phyloP scores from a whole-genome alignment of 2,113 vertebrate genomes.

The Amazona vittata region DNA sequence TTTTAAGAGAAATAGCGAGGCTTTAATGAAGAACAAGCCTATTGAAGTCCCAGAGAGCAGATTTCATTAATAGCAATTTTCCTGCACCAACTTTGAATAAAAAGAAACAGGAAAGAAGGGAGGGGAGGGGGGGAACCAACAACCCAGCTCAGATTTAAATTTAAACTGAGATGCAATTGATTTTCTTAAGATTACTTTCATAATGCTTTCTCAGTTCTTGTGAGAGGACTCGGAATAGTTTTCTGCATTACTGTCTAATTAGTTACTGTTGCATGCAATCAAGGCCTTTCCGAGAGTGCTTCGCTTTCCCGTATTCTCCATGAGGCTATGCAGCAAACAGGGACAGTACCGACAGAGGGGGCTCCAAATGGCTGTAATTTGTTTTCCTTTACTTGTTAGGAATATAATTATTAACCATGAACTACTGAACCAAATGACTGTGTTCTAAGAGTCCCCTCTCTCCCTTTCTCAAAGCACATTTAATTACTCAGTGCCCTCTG shows the following conservation, averaged over 20 bases:
- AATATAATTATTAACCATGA: slow-evolving; percentile 23
- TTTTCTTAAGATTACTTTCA: slow-evolving; percentile 28
- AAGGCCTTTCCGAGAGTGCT: neutral
- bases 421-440: neutral
- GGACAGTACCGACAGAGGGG: accelerated
- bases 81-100: slow-evolving; percentile 14
- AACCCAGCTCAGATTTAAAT: slow-evolving; percentile 4
- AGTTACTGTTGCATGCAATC: neutral
- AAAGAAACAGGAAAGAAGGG: neutral
- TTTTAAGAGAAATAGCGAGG: slow-evolving; percentile 35
- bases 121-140: neutral
- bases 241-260: slow-evolving; percentile 20
- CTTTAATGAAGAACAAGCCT: slow-evolving; percentile 49
- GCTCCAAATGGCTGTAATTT: neutral
- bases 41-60: slow-evolving; percentile 45
- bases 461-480: neutral
- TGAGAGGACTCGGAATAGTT: neutral
- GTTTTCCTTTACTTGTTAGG: neutral
- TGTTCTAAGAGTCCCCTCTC: neutral
- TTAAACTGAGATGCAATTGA: neutral
- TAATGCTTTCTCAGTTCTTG: neutral
- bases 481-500: neutral
- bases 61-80: slow-evolving; percentile 60
- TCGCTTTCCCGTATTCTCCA: neutral
- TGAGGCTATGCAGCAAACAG: neutral